phyloP scores from a whole-genome alignment of 2,888 invertebrate species.

The Acanthococcus lagerstroemiae region DNA sequence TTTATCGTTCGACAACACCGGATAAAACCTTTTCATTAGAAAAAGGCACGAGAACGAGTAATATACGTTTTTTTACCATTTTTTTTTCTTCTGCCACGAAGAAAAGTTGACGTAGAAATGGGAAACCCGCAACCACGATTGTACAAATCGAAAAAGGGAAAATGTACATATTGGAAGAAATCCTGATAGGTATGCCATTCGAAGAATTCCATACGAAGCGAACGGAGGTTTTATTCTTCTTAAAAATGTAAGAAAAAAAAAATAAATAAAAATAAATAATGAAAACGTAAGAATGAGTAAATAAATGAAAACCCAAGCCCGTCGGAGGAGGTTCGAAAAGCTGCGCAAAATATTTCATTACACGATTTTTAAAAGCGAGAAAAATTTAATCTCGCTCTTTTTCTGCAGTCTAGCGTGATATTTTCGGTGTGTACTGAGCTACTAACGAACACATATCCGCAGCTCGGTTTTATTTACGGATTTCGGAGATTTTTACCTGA shows the following conservation, averaged over 20 bases:
- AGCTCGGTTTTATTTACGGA: too few species aligned
- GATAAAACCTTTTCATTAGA: too few species aligned
- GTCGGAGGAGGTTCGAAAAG: background rate
- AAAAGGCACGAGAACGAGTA: too few species aligned
- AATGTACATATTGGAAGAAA: too few species aligned
- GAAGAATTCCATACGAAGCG: background rate
- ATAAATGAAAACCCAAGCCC: background rate
- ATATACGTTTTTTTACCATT: too few species aligned
- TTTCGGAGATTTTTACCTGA: too few species aligned
- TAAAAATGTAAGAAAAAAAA: background rate
- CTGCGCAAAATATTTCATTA: background rate
- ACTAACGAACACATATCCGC: background rate
- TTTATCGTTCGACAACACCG: too few species aligned
- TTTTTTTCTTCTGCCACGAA: too few species aligned
- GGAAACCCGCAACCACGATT: too few species aligned
- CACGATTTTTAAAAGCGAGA: background rate
- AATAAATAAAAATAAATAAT: background rate
- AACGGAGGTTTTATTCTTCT: background rate
- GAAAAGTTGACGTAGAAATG: too few species aligned
- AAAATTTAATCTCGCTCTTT: background rate
- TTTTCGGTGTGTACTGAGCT: background rate
- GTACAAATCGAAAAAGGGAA: too few species aligned
- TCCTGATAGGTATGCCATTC: background rate
- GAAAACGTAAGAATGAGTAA: background rate
- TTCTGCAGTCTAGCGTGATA: background rate